Evolutionary conservation across 64 coral and sea anemone genomes (phyloP).

Genomic region (Actinia tenebrosa): DNA sequence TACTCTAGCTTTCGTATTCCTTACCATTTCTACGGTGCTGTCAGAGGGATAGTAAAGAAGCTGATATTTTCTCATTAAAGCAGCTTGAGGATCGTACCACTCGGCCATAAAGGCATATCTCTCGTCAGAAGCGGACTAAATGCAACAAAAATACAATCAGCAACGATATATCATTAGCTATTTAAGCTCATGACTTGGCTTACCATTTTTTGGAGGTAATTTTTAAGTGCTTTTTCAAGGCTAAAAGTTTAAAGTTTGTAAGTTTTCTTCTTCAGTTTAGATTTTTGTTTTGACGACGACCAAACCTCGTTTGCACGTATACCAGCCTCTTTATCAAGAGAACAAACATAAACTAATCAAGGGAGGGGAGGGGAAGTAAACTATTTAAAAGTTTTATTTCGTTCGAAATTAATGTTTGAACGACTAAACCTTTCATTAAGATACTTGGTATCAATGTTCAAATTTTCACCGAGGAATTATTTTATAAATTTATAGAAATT

Average conservation of each 20-base stretch:
- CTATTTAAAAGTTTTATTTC: neutral
- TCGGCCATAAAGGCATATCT: conserved; percentile 84
- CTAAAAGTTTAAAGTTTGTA: neutral
- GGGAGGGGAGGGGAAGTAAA: neutral
- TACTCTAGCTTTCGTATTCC: neutral
- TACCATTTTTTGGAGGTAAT: conserved; percentile 5
- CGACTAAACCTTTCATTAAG: too few species aligned
- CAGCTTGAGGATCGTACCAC: conserved; percentile 85
- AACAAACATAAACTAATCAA: neutral
- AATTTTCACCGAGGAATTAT: too few species aligned
- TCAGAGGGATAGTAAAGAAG: conserved; percentile 80
- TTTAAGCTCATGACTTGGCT: neutral
- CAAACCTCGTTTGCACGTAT: conserved; percentile 54
- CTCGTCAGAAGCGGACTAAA: conserved; percentile 72
- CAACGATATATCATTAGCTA: neutral
- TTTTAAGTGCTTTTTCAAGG: neutral
- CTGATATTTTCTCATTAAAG: conserved; percentile 89
- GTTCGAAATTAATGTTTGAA: neutral
- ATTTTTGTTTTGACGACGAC: conserved; percentile 78
- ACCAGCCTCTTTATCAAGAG: neutral
- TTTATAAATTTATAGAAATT: too few species aligned
- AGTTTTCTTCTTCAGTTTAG: neutral
- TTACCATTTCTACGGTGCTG: conserved; percentile 84
- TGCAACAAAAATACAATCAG: conserved; percentile 11
- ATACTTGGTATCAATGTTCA: too few species aligned